These are phyloP conservation scores for Lycaena phlaeas DNA, from an alignment of 2,888 invertebrate genomes.

Conservation along the genomic window DNA sequence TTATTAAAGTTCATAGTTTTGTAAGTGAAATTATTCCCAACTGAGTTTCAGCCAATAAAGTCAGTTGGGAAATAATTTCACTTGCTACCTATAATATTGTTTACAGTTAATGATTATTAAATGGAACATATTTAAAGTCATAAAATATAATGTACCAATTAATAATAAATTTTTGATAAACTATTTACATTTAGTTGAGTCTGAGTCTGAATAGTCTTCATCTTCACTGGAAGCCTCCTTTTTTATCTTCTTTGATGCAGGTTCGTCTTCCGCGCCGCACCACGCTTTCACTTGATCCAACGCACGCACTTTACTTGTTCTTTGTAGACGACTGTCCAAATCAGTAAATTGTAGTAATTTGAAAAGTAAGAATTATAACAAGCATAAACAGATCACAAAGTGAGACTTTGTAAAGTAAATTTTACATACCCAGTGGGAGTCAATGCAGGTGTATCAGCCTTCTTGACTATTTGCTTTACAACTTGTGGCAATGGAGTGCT, in stretches of 20 bases:
- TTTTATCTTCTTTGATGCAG: constrained; percentile 66
- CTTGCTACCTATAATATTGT: too few relatives aligned
- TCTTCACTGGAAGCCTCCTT: constrained; percentile 67
- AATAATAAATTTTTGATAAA: too few relatives aligned
- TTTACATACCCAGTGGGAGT: constrained; percentile 65
- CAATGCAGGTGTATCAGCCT: constrained; percentile 45
- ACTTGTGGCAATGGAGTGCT: constrained; percentile 52
- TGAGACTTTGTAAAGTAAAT: too few relatives aligned
- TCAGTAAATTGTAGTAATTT: neutral
- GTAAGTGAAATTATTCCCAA: too few relatives aligned
- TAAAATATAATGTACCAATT: too few relatives aligned
- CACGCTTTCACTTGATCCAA: constrained; percentile 88
- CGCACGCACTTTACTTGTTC: constrained; percentile 86
- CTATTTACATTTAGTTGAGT: constrained; percentile 36
- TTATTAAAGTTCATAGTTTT: too few relatives aligned
- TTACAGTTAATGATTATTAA: too few relatives aligned
- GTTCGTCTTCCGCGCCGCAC: constrained; percentile 77
- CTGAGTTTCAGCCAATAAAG: too few relatives aligned
- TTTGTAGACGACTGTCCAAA: constrained; percentile 74
- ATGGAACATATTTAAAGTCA: too few relatives aligned
- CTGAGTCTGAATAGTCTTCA: constrained; percentile 57
- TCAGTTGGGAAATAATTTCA: too few relatives aligned
- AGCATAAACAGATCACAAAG: too few relatives aligned
- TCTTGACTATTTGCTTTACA: constrained; percentile 48
- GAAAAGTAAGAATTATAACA: neutral